A percentile compares a stretch with the other conserved stretches of the same genome.
phyloP scores from a whole-genome alignment of 2,113 vertebrate species.

The Callospermophilus lateralis region DNA sequence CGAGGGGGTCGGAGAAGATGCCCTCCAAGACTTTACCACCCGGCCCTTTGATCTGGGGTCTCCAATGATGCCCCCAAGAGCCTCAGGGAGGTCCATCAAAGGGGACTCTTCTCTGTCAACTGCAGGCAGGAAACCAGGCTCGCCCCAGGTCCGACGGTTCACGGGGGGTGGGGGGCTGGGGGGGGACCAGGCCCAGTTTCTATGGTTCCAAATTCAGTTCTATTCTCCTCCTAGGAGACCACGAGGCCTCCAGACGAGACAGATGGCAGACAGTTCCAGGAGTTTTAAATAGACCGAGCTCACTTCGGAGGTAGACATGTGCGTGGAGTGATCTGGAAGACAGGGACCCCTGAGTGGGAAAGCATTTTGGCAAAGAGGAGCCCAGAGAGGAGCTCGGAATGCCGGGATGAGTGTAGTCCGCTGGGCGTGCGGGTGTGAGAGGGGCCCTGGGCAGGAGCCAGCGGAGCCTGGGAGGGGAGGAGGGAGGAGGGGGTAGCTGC shows the following conservation, averaged over 20 bases:
- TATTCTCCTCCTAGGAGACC: conserved; percentile 58
- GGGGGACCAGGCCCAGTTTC: conserved; percentile 34
- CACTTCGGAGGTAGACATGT: conserved; percentile 71
- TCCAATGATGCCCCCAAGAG: background rate
- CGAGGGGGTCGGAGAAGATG: background rate
- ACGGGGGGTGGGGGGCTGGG: background rate
- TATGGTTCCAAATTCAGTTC: conserved; percentile 7
- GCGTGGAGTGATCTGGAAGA: conserved; percentile 67
- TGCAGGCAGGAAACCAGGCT: background rate
- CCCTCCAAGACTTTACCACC: background rate
- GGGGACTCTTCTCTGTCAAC: background rate
- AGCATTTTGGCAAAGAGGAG: conserved; percentile 68
- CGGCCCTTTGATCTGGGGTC: background rate
- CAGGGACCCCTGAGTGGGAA: conserved; percentile 79
- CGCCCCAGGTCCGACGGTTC: background rate
- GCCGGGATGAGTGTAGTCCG: conserved; percentile 31
- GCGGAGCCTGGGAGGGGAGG: background rate
- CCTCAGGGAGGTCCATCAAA: background rate
- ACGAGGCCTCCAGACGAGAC: conserved; percentile 73
- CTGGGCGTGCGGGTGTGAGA: conserved; percentile 60
- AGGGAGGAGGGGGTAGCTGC: background rate
- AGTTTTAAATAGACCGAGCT: conserved; percentile 78
- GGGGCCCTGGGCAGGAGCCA: conserved; percentile 42
- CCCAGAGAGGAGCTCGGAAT: background rate
- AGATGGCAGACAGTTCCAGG: conserved; percentile 76